Percentiles rank a stretch among this genome's conserved stretches.
phyloP scores from a whole-genome alignment of 2,888 invertebrate genomes.

The Norana najaformis region DNA sequence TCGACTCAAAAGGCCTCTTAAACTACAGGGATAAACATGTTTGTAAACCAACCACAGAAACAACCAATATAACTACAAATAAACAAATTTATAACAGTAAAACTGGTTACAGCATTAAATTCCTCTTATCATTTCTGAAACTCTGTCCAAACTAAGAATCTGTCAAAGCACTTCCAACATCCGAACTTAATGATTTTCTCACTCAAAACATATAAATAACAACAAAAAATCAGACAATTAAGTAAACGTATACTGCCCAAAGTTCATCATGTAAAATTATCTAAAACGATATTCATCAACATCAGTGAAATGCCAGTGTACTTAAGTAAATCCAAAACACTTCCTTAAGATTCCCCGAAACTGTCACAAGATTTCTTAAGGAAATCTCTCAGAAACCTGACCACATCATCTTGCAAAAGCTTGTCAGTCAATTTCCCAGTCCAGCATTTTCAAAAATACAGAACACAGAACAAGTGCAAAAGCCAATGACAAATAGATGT shows the following conservation, averaged over 20 bases:
- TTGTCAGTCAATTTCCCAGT: not conserved
- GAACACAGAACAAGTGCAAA: not conserved
- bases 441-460: not conserved
- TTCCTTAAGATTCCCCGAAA: not conserved
- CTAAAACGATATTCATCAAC: not conserved
- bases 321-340: not conserved
- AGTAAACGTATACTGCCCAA: not conserved
- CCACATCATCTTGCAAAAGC: not conserved
- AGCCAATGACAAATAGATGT: not conserved
- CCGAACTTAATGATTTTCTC: not conserved
- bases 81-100: not conserved
- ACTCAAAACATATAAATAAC: not conserved
- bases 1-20: not conserved
- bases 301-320: not conserved
- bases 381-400: not conserved
- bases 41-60: not conserved
- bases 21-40: not conserved
- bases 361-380: not conserved
- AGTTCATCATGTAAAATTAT: constrained; percentile 9
- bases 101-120: not conserved
- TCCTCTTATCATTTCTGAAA: not conserved
- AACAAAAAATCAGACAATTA: not conserved
- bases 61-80: not conserved
- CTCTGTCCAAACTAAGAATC: not conserved
- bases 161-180: not conserved